These are phyloP conservation scores for Acrobasis consociella DNA, from an alignment of 2,888 invertebrate genomes.

Conservation along the genomic window DNA sequence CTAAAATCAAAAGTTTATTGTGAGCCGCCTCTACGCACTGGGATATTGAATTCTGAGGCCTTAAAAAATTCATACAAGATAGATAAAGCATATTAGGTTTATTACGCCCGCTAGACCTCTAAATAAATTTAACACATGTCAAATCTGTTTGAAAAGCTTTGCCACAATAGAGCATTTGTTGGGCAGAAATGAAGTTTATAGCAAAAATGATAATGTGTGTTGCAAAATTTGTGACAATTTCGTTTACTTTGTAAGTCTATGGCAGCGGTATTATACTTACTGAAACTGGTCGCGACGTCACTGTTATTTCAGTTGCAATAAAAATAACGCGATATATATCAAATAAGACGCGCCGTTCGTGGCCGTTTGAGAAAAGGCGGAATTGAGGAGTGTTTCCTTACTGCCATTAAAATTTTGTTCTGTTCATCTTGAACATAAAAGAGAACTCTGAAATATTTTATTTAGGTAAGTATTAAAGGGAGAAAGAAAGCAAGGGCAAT, in stretches of 20 bases:
- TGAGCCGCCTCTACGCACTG: neutral
- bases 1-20: too few species aligned
- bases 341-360: neutral
- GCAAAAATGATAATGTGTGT: too few species aligned
- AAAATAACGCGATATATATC: slow-evolving; percentile 10
- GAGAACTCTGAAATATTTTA: neutral
- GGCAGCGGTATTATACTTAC: neutral
- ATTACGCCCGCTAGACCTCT: too few species aligned
- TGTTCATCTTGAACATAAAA: neutral
- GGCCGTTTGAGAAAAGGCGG: neutral
- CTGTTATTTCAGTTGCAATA: slow-evolving; percentile 11
- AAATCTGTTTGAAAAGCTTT: too few species aligned
- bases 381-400: neutral
- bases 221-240: too few species aligned
- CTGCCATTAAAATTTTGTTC: neutral
- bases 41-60: slow-evolving; percentile 5
- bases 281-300: slow-evolving; percentile 1
- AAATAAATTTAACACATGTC: too few species aligned
- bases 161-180: neutral
- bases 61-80: too few species aligned
- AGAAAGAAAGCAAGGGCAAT: too few species aligned
- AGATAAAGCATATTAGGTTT: too few species aligned
- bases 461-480: too few species aligned
- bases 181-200: neutral
- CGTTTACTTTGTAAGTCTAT: neutral